A percentile compares a stretch with the other conserved stretches of the same genome.
phyloP scores from a whole-genome alignment of 2,888 invertebrate species.

The Noctuana brunneofusca region DNA sequence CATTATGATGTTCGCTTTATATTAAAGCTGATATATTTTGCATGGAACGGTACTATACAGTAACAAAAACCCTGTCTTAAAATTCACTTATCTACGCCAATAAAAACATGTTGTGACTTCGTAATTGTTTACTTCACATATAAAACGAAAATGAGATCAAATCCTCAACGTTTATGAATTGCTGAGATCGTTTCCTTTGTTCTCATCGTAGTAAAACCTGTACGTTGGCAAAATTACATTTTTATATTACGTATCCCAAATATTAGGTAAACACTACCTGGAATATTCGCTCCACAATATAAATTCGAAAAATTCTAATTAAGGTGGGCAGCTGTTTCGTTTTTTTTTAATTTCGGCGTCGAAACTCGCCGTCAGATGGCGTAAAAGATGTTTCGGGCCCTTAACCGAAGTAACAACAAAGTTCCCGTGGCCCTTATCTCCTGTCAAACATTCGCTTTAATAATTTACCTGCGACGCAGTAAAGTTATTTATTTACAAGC shows the following conservation, averaged over 20 bases:
- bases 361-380: slow-evolving; percentile 72
- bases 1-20: too few species aligned
- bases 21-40: neutral
- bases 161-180: slow-evolving; percentile 29
- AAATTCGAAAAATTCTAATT: slow-evolving; percentile 80
- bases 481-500: slow-evolving; percentile 30
- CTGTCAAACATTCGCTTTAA: slow-evolving; percentile 44
- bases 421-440: slow-evolving; percentile 57
- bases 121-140: slow-evolving; percentile 7
- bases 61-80: neutral
- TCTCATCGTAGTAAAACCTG: slow-evolving; percentile 19
- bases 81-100: neutral
- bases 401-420: slow-evolving; percentile 54
- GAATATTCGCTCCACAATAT: slow-evolving; percentile 58
- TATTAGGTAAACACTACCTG: slow-evolving; percentile 51
- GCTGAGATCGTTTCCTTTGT: slow-evolving; percentile 31
- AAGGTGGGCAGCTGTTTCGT: slow-evolving; percentile 73
- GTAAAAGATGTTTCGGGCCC: slow-evolving; percentile 60
- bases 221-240: slow-evolving; percentile 32
- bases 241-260: slow-evolving; percentile 39
- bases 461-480: slow-evolving; percentile 35
- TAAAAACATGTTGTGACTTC: neutral
- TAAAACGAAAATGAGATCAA: slow-evolving; percentile 24
- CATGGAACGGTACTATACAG: neutral
- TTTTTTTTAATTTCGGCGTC: slow-evolving; percentile 72